Percentiles rank a stretch among this genome's conserved stretches.
Evolutionary conservation across 2,797 vertebrate genomes (phyloP).

Genomic region (Psittacula echo): DNA sequence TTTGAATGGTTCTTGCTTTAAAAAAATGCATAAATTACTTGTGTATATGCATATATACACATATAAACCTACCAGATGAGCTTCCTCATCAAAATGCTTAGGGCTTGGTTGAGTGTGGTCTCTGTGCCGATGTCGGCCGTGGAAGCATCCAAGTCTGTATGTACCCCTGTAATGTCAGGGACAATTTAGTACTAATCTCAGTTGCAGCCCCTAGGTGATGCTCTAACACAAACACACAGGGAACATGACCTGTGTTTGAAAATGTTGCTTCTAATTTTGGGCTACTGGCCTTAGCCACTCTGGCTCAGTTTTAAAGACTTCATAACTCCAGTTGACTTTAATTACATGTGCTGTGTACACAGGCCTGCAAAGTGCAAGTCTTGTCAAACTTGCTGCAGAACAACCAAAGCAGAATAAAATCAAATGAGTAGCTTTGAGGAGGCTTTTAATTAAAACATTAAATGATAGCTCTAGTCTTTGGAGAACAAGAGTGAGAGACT

Average conservation of each 20-base stretch:
- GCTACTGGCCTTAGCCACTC: background rate
- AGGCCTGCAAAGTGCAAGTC: background rate
- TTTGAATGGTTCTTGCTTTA: background rate
- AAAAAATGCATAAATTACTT: background rate
- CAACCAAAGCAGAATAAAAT: constrained; percentile 28
- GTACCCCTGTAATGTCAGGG: background rate
- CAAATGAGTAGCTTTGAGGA: constrained; percentile 9
- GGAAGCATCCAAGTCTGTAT: background rate
- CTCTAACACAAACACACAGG: constrained; percentile 8
- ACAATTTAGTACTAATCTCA: background rate
- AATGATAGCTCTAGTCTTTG: constrained; percentile 50
- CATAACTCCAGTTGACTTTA: background rate
- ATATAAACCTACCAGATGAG: background rate
- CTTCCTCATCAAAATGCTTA: background rate
- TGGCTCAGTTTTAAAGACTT: background rate
- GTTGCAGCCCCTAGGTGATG: constrained; percentile 53
- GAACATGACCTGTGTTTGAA: background rate
- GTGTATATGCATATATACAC: background rate
- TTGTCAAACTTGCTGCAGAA: constrained; percentile 24
- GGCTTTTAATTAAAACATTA: constrained; percentile 55
- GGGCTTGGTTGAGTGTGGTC: background rate
- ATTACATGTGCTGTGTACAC: background rate
- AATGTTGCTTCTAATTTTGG: constrained; percentile 11
- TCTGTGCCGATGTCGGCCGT: background rate
- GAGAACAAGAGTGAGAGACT: background rate